These are phyloP conservation scores for Corythornis cristatus DNA, from an alignment of 2,113 vertebrate species.

Conservation along the genomic window DNA sequence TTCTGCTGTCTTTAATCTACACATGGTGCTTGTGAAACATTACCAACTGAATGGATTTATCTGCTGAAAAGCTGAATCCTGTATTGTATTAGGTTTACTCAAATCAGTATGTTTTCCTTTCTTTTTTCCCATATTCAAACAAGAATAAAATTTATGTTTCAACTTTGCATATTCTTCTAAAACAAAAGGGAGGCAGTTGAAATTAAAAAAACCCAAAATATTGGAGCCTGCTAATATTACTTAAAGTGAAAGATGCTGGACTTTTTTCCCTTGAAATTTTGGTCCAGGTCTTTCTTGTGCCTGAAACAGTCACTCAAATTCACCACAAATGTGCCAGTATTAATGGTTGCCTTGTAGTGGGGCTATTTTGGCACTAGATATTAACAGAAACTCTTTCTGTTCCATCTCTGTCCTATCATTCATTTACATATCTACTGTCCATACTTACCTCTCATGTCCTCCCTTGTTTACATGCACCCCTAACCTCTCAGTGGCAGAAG, in stretches of 20 bases:
- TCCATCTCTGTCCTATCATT: neutral
- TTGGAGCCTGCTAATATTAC: accelerated
- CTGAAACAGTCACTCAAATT: neutral
- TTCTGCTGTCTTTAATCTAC: neutral
- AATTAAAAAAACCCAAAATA: neutral
- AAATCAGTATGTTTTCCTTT: accelerated
- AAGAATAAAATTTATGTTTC: neutral
- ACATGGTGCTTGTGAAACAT: neutral
- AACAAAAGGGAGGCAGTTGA: neutral
- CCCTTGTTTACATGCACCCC: neutral
- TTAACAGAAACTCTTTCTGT: neutral
- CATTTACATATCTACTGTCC: neutral
- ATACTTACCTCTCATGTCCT: accelerated
- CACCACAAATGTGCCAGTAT: too few species aligned
- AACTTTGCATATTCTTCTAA: neutral
- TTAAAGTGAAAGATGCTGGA: accelerated
- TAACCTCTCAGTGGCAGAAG: neutral
- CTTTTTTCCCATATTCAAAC: neutral
- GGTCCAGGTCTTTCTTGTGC: accelerated
- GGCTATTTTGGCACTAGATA: neutral
- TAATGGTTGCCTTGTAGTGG: neutral
- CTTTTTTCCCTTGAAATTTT: neutral
- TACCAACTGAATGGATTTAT: neutral
- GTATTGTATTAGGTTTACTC: neutral
- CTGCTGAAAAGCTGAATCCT: neutral